Evolutionary conservation across 2,113 vertebrate genomes (phyloP).

Genomic region (Trogon melanurus): DNA sequence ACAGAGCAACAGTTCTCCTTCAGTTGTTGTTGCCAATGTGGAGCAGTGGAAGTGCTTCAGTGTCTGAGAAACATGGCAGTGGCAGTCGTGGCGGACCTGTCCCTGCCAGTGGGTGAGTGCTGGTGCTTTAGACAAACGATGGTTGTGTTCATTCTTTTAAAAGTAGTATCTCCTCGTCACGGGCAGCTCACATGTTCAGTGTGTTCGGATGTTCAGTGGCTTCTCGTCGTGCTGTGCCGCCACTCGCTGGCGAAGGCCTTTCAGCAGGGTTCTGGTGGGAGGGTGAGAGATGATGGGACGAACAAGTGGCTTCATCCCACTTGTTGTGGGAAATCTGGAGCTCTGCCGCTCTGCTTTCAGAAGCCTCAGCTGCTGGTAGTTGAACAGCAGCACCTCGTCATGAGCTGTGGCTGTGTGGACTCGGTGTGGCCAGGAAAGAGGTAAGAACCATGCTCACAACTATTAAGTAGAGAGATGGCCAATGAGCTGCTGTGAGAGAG

Average conservation of each 20-base stretch:
- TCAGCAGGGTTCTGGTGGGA: not conserved
- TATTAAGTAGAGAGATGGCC: not conserved
- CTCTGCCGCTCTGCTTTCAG: not conserved
- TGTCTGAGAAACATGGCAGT: not conserved
- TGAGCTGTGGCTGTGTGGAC: not conserved
- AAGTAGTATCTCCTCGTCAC: not conserved
- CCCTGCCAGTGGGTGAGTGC: too few relatives aligned
- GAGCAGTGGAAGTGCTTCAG: not conserved
- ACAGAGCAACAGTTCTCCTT: not conserved
- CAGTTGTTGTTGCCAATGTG: not conserved
- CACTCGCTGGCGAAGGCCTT: not conserved
- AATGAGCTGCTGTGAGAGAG: not conserved
- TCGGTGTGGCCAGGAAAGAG: not conserved
- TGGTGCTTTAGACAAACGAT: not conserved
- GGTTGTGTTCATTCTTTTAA: rapidly evolving
- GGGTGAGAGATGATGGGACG: not conserved
- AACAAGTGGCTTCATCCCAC: not conserved
- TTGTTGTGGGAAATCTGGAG: not conserved
- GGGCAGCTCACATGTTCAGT: rapidly evolving
- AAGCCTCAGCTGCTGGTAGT: not conserved
- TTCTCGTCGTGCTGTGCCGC: rapidly evolving
- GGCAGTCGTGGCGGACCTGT: not conserved
- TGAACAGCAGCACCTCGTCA: not conserved
- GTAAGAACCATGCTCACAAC: not conserved
- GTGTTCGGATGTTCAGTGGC: not conserved